Conservation (phyloP, 2,113 vertebrate genomes). For the Delphinapterus leucas region DNA sequence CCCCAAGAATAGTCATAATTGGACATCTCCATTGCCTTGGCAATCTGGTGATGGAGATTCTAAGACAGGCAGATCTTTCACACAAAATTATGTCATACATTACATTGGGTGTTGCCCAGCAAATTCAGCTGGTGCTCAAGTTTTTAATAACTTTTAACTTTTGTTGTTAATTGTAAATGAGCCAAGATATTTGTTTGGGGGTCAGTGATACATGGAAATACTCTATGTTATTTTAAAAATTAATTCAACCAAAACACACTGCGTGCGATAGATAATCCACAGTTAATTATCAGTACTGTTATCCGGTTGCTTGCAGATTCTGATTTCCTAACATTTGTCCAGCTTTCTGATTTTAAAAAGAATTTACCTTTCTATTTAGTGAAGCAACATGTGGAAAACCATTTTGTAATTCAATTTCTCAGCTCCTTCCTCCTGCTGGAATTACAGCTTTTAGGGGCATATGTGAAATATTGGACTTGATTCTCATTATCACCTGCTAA, state of each 20-base stretch:
- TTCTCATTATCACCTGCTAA: constrained; percentile 83
- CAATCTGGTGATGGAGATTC: neutral
- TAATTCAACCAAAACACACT: neutral
- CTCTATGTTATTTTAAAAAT: constrained; percentile 2
- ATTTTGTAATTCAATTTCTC: constrained; percentile 56
- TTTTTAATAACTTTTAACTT: neutral
- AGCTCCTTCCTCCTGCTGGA: constrained; percentile 45
- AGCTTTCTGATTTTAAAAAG: neutral
- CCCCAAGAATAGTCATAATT: neutral
- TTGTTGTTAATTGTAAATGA: neutral
- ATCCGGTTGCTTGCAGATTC: neutral
- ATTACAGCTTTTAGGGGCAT: constrained; percentile 70
- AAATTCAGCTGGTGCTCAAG: neutral
- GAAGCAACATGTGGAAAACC: constrained; percentile 15
- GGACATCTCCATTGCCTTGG: neutral
- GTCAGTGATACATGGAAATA: neutral
- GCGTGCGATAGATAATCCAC: neutral
- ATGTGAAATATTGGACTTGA: constrained; percentile 73
- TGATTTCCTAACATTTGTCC: neutral
- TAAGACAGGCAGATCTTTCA: neutral
- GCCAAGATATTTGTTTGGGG: neutral
- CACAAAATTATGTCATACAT: neutral
- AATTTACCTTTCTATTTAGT: neutral
- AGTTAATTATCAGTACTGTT: neutral
- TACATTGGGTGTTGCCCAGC: too few relatives aligned